Evolutionary conservation across 2,888 invertebrate species (phyloP).

Genomic region (Dicranocentrus wangi): DNA sequence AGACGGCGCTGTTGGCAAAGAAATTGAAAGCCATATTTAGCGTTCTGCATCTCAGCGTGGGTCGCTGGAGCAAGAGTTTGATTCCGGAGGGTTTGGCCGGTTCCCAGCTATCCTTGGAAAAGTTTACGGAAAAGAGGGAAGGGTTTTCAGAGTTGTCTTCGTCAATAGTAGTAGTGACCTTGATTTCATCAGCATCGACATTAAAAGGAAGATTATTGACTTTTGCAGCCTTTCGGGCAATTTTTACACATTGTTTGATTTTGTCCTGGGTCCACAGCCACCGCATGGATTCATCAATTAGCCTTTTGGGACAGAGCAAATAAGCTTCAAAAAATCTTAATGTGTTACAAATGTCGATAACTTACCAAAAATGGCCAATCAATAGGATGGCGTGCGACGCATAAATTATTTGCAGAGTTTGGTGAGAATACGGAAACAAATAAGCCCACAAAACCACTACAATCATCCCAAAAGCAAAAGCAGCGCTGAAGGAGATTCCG

Average conservation of each 20-base stretch:
- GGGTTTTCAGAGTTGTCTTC: too few species aligned
- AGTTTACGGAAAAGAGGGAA: too few species aligned
- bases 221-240: constrained; percentile 55
- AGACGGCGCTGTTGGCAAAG: constrained; percentile 79
- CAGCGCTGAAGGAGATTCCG: constrained; percentile 67
- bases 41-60: constrained; percentile 81
- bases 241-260: constrained; percentile 80
- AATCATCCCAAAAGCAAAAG: constrained; percentile 43
- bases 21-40: constrained; percentile 88
- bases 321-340: neutral
- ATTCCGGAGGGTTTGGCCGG: too few species aligned
- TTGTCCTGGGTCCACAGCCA: constrained; percentile 91
- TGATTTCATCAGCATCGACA: too few species aligned
- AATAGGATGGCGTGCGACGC: constrained; percentile 85
- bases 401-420: constrained; percentile 83
- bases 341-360: neutral
- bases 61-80: too few species aligned
- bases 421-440: constrained; percentile 77
- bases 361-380: constrained; percentile 82
- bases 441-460: constrained; percentile 74
- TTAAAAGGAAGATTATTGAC: constrained; percentile 37
- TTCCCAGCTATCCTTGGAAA: too few species aligned
- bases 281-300: constrained; percentile 90
- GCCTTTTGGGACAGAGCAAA: constrained; percentile 77
- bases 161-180: too few species aligned